phyloP scores from a whole-genome alignment of 2,797 vertebrate species.

The Neostethus bicornis region DNA sequence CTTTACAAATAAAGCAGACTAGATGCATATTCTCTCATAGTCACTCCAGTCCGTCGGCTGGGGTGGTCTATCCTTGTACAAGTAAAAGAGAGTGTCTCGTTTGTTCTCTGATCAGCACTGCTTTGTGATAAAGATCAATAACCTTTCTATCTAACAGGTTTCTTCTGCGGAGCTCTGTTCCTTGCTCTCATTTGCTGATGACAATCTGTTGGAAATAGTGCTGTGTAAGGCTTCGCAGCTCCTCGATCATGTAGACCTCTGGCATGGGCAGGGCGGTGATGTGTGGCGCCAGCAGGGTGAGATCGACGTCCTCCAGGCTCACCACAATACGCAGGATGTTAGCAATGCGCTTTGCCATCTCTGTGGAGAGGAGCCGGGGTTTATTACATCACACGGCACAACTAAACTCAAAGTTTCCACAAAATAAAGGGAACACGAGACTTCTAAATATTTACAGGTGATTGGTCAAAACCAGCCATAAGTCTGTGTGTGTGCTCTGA shows the following conservation, averaged over 20 bases:
- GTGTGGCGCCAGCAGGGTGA: slow-evolving; percentile 85
- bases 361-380: slow-evolving; percentile 60
- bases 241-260: slow-evolving; percentile 94
- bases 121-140: too few species aligned
- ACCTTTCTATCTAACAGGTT: too few species aligned
- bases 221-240: slow-evolving; percentile 92
- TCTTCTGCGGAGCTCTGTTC: too few species aligned
- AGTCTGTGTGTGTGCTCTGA: slow-evolving; percentile 64
- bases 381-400: background rate
- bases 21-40: too few species aligned
- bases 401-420: too few species aligned
- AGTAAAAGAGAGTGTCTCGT: too few species aligned
- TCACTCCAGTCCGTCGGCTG: too few species aligned
- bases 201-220: slow-evolving; percentile 89
- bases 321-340: slow-evolving; percentile 91
- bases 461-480: too few species aligned
- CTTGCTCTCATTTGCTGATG: slow-evolving; percentile 80
- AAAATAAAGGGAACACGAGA: background rate
- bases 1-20: too few species aligned
- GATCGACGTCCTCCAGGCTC: slow-evolving; percentile 86
- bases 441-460: background rate
- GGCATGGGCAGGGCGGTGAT: slow-evolving; percentile 92
- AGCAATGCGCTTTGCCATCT: slow-evolving; percentile 93
- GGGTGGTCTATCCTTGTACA: too few species aligned
- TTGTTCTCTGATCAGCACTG: too few species aligned